Conservation (phyloP, 2,797 vertebrate species). For the Cynodonichthys magdalenae region DNA sequence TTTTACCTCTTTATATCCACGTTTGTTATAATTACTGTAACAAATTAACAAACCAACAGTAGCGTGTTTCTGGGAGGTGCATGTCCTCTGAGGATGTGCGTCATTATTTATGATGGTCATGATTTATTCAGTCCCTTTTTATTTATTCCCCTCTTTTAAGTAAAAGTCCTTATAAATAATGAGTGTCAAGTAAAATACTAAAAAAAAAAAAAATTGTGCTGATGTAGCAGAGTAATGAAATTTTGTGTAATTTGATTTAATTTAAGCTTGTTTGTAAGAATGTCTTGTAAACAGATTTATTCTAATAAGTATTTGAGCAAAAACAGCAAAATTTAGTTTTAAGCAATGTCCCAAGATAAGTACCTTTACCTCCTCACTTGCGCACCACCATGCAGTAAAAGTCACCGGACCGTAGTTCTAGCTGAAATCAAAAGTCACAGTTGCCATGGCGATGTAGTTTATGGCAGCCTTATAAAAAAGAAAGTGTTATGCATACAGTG, state of each 20-base stretch:
- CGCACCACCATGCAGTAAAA: slow-evolving; percentile 66
- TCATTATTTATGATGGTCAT: slow-evolving; percentile 27
- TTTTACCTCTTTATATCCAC: slow-evolving; percentile 38
- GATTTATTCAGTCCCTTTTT: slow-evolving; percentile 24
- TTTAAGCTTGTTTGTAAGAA: slow-evolving; percentile 21
- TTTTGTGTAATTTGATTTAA: slow-evolving; percentile 23
- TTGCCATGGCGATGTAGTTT: slow-evolving; percentile 62
- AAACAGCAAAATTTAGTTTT: slow-evolving; percentile 20
- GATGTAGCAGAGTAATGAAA: slow-evolving; percentile 13
- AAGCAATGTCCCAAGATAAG: slow-evolving; percentile 74
- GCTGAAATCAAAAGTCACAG: slow-evolving; percentile 44
- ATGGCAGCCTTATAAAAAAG: slow-evolving; percentile 47
- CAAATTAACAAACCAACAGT: slow-evolving; percentile 20
- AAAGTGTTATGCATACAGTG: slow-evolving; percentile 62
- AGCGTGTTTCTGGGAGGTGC: slow-evolving; percentile 39
- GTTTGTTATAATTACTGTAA: slow-evolving; percentile 20
- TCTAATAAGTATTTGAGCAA: slow-evolving; percentile 24
- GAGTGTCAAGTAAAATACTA: neutral
- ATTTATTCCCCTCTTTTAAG: slow-evolving; percentile 11
- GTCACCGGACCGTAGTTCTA: slow-evolving; percentile 53
- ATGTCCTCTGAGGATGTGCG: slow-evolving; percentile 12
- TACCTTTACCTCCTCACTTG: slow-evolving; percentile 49
- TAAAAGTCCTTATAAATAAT: neutral
- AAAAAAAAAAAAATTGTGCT: slow-evolving; percentile 3
- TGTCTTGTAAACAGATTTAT: slow-evolving; percentile 36